phyloP scores from a whole-genome alignment of 2,888 invertebrate species.

The Notodonta ziczac region DNA sequence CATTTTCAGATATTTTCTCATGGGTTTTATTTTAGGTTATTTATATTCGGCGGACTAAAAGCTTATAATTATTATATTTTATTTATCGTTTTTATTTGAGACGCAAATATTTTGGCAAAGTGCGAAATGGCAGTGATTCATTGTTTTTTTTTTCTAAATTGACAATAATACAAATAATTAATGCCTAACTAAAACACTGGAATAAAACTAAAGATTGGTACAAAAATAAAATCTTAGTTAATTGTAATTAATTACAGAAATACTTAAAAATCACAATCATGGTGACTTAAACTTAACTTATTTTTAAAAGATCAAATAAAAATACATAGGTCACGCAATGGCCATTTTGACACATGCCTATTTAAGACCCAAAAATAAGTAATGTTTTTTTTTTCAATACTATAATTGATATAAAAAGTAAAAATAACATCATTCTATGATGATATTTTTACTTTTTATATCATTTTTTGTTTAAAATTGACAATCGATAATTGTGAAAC shows the following conservation, averaged over 20 bases:
- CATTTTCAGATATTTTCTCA: no score
- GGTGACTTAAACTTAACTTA: constrained; percentile 68
- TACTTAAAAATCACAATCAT: constrained; percentile 75
- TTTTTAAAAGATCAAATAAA: constrained; percentile 29
- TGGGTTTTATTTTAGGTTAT: not conserved
- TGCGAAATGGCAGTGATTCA: constrained; percentile 72
- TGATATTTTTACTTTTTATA: no score
- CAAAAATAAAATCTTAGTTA: constrained; percentile 73
- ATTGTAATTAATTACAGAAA: constrained; percentile 47
- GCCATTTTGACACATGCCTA: not conserved
- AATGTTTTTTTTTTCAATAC: no score
- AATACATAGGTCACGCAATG: not conserved
- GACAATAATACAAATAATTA: constrained; percentile 41
- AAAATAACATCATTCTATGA: no score
- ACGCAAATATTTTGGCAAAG: constrained; percentile 29
- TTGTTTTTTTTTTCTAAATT: constrained; percentile 33
- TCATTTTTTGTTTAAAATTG: constrained; percentile 4
- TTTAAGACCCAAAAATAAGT: no score
- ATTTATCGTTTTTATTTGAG: not conserved
- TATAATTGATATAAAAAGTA: no score
- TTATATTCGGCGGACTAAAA: not conserved
- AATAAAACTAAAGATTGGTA: constrained; percentile 61
- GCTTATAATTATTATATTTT: not conserved
- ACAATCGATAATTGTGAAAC: no score
- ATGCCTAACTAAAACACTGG: constrained; percentile 7